Conservation (phyloP, 2,888 invertebrate species). For the Monopis laevigella region DNA sequence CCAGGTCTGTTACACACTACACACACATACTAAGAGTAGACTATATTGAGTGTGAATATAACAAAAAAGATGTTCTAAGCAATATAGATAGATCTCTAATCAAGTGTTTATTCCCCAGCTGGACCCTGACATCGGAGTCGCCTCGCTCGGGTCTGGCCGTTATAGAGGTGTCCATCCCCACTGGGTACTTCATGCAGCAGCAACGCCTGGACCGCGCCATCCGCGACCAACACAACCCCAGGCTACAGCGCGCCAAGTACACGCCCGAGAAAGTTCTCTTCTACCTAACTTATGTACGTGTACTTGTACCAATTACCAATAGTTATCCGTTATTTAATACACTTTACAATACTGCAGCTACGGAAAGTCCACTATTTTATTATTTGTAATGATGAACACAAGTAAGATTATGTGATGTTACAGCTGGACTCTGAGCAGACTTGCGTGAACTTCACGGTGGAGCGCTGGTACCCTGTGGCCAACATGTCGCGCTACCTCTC, state of each 20-base stretch:
- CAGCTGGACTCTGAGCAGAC: constrained; percentile 85
- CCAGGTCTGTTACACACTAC: too few species aligned
- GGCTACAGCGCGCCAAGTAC: constrained; percentile 87
- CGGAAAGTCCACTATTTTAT: too few species aligned
- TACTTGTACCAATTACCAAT: background rate
- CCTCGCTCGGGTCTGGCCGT: constrained; percentile 89
- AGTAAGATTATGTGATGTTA: too few species aligned
- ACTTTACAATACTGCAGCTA: too few species aligned
- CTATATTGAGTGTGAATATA: too few species aligned
- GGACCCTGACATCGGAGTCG: constrained; percentile 82
- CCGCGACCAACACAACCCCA: constrained; percentile 77
- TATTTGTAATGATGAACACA: background rate
- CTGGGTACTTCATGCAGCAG: constrained; percentile 91
- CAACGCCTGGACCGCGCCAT: constrained; percentile 89
- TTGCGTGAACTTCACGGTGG: constrained; percentile 92
- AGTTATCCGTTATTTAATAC: too few species aligned
- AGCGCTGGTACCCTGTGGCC: constrained; percentile 95
- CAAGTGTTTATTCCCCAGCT: too few species aligned
- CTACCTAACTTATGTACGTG: constrained; percentile 92
- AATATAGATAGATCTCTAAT: too few species aligned
- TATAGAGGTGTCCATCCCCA: constrained; percentile 86
- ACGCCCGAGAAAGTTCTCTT: constrained; percentile 85
- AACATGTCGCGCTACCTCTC: constrained; percentile 95
- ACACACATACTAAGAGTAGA: too few species aligned
- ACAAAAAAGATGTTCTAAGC: too few species aligned